Conservation (phyloP, 2,888 invertebrate genomes). For the Mythimna impura region DNA sequence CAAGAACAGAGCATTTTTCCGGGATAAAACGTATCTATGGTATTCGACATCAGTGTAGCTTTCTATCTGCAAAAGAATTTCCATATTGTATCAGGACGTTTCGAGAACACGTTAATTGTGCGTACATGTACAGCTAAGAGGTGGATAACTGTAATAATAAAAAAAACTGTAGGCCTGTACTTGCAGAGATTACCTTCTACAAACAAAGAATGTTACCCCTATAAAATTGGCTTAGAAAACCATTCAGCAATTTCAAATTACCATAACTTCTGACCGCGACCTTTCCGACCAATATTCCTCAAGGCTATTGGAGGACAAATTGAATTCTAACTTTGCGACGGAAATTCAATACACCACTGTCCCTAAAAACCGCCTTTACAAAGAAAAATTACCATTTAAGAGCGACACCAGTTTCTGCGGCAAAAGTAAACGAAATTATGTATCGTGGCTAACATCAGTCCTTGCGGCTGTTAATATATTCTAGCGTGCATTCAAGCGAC, state of each 20-base stretch:
- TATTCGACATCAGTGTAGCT: not conserved
- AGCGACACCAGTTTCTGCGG: constrained; percentile 30
- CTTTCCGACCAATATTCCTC: not conserved
- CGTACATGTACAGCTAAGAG: too few relatives aligned
- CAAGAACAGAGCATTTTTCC: not conserved
- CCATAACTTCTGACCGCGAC: not conserved
- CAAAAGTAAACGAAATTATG: constrained; percentile 58
- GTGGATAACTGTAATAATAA: not conserved
- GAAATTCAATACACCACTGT: constrained; percentile 21
- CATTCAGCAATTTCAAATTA: not conserved
- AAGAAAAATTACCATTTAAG: constrained; percentile 24
- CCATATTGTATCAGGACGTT: not conserved
- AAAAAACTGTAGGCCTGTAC: too few relatives aligned
- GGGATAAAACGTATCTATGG: not conserved
- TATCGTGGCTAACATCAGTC: constrained; percentile 70
- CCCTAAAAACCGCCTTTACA: constrained; percentile 26
- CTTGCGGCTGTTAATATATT: constrained; percentile 70
- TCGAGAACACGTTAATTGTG: too few relatives aligned
- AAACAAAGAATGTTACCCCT: not conserved
- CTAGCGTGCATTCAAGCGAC: constrained; percentile 66
- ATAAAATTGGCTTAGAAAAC: not conserved
- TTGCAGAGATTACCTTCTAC: not conserved
- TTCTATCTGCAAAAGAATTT: not conserved
- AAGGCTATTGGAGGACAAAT: not conserved
- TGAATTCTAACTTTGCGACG: constrained; percentile 10